These are phyloP conservation scores for Phalacrocorax carbo DNA, from an alignment of 2,113 vertebrate species.

Conservation along the genomic window DNA sequence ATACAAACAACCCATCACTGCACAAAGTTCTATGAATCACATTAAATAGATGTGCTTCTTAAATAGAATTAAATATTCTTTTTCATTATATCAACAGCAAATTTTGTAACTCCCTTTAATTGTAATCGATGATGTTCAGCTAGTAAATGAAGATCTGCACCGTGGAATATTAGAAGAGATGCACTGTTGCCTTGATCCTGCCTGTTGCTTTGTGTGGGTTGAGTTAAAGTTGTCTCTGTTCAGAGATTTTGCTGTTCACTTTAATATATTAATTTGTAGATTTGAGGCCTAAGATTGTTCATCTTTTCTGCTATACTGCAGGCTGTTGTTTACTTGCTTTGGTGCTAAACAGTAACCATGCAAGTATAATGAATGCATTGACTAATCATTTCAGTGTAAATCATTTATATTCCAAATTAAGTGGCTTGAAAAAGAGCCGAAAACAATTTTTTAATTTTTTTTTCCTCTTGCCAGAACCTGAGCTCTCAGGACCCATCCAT, in stretches of 20 bases:
- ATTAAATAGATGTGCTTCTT: background rate
- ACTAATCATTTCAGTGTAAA: conserved; percentile 48
- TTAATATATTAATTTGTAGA: conserved; percentile 29
- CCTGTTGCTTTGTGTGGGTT: conserved; percentile 12
- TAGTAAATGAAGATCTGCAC: background rate
- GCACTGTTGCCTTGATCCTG: background rate
- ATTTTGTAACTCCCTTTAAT: background rate
- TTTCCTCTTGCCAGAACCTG: background rate
- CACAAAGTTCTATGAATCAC: background rate
- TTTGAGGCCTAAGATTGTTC: background rate
- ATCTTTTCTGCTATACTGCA: conserved; percentile 12
- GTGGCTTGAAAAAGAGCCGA: background rate
- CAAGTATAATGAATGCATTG: conserved; percentile 31
- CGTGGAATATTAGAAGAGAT: background rate
- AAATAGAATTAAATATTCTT: background rate
- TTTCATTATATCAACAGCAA: background rate
- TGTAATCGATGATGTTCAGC: background rate
- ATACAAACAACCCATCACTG: background rate
- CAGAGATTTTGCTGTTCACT: background rate
- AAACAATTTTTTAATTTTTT: background rate
- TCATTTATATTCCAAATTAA: conserved; percentile 14
- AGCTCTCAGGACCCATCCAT: background rate
- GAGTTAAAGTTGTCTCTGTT: conserved; percentile 1
- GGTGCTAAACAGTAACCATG: background rate
- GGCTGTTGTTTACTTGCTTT: conserved; percentile 39